phyloP scores from a whole-genome alignment of 1,140 invertebrate species.

The Lanistes nyassanus region DNA sequence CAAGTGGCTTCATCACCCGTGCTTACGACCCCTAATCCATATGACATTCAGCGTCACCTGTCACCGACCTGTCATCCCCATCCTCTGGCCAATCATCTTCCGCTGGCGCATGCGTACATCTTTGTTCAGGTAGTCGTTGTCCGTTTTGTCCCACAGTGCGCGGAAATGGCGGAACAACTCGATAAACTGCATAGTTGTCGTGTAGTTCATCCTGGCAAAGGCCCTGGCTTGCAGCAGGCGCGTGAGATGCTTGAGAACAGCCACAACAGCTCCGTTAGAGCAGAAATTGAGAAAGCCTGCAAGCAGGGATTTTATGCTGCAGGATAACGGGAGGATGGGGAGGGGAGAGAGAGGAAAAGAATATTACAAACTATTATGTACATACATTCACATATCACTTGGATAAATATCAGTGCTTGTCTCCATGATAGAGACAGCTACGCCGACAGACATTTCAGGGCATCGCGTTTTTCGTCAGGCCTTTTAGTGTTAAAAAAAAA shows the following conservation, averaged over 20 bases:
- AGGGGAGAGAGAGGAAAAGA: neutral
- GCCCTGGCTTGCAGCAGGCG: neutral
- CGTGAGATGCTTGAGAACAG: neutral
- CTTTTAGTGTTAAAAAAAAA: neutral
- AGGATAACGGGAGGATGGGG: neutral
- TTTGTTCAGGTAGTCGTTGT: conserved; percentile 16
- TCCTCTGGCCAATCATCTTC: conserved; percentile 8
- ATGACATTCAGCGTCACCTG: no score
- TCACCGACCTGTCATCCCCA: conserved; percentile 21
- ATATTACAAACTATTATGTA: no score
- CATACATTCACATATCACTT: no score
- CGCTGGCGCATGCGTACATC: neutral
- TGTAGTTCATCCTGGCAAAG: conserved; percentile 17
- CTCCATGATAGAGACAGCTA: no score
- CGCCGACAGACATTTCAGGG: conserved; percentile 2
- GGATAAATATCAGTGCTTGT: no score
- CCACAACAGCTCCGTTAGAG: neutral
- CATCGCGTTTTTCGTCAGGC: no score
- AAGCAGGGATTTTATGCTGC: neutral
- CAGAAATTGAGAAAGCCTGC: neutral
- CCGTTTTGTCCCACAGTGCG: conserved; percentile 7
- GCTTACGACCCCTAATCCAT: no score
- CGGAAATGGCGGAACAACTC: conserved; percentile 9
- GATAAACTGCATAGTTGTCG: conserved; percentile 12
- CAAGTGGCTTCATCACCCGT: no score